Percentiles rank a stretch among this genome's conserved stretches.
phyloP scores from a whole-genome alignment of 2,113 vertebrate species.

The Cygnus atratus region DNA sequence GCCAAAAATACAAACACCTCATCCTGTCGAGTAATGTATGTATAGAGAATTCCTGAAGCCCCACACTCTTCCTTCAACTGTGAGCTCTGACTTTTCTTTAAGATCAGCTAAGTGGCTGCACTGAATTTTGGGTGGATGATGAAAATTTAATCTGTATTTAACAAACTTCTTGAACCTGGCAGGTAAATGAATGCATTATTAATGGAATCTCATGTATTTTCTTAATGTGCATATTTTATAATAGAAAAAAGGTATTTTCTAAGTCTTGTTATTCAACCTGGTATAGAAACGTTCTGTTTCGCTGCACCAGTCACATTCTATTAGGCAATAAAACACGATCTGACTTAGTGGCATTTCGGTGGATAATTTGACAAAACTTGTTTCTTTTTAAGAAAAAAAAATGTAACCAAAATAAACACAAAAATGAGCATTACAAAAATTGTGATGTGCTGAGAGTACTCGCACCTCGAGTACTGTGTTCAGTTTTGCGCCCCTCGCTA shows the following conservation, averaged over 20 bases:
- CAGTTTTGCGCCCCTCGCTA: too few species aligned
- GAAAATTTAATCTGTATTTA: neutral
- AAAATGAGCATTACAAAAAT: neutral
- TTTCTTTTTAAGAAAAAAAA: neutral
- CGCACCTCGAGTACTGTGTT: too few species aligned
- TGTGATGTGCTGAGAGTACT: neutral
- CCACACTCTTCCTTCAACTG: slow-evolving; percentile 14
- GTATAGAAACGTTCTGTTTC: neutral
- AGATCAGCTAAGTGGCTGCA: neutral
- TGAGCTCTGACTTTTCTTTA: neutral
- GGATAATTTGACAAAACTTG: neutral
- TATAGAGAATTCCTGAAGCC: neutral
- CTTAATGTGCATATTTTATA: neutral
- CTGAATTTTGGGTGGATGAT: neutral
- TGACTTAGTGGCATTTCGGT: neutral
- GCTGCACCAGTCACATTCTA: neutral
- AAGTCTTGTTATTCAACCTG: neutral
- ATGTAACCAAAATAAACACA: neutral
- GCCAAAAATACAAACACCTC: neutral
- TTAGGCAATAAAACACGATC: neutral
- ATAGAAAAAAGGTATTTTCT: neutral
- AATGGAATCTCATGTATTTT: neutral
- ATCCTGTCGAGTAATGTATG: neutral
- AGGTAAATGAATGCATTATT: neutral
- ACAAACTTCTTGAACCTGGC: neutral